Base-by-base conservation (phyloP, 2,797 vertebrate species). In the Ispidina picta region DNA sequence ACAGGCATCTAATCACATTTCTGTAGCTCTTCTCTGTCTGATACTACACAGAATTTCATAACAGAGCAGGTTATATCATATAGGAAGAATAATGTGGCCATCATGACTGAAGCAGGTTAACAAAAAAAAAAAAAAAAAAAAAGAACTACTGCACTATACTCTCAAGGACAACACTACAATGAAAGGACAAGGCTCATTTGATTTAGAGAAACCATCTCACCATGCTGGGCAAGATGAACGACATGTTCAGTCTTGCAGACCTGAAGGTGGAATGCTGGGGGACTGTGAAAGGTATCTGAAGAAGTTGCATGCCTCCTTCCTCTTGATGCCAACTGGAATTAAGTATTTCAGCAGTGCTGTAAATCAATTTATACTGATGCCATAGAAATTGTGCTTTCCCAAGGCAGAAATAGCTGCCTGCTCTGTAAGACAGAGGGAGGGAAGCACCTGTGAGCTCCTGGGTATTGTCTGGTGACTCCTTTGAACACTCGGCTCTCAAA, bases 341-440 rank as follows among this genome's bases (percentile, higher is more conserved):
- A 88, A 91, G 55, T 31, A 41, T 92, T 85, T 90, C 84, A 44
- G 55, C 17, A 68, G 59, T 0, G 0, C 79, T 90, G 89, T 81
- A 76, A 89, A 84, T 88, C 74, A 78, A 4, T 77, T 89, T 72
- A 77, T 69, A 80, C 54, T 29, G 84, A 84, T 80, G 91, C 56
- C 83, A 82, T 33, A 82, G 79, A 88, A 90, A 72, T 86, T 70
- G 83, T 28, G 66, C 37, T 85, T 68, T 77, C 79, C 86, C 4
- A 7, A 74, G 73, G 90, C 89, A 89, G 75, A 68, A 92, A 63
- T 26, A 69, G 41, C 81, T 78, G 77, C 29, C 66, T 58, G 66
- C 88, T 69, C 39, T 29, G 39, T 16, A 72, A 85, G 35, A 25
- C 20, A 8, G 63, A 76, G 31, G 46, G 22, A 87, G 51, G 25